These are phyloP conservation scores for Dendrocincla fuliginosa DNA, from an alignment of 2,797 vertebrate genomes.

Conservation along the genomic window DNA sequence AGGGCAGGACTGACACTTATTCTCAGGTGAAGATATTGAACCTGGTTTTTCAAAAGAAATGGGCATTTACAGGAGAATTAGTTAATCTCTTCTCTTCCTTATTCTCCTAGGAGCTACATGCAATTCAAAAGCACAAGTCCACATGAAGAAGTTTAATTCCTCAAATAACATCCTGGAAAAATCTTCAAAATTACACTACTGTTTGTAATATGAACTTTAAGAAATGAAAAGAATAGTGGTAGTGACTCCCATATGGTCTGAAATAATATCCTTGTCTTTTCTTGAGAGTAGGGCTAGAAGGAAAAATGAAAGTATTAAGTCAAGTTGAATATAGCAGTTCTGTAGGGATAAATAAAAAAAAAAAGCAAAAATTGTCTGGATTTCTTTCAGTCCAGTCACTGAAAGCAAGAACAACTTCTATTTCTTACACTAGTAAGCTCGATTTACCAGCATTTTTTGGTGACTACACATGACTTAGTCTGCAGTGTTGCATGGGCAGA, in stretches of 20 bases:
- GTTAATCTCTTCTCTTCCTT: neutral
- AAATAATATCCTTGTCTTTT: neutral
- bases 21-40: neutral
- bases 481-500: neutral
- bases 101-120: neutral
- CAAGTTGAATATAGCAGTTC: neutral
- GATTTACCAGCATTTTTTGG: neutral
- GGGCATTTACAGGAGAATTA: neutral
- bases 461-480: neutral
- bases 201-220: neutral
- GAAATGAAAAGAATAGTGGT: neutral
- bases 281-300: neutral
- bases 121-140: neutral
- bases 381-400: neutral
- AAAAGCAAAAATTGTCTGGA: fast-evolving
- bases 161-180: neutral
- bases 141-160: neutral
- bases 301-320: neutral
- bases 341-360: neutral
- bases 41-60: neutral
- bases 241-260: neutral
- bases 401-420: neutral
- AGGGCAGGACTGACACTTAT: neutral
- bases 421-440: neutral
- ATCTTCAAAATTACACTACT: neutral